Conservation (phyloP, 2,888 invertebrate species). For the Pseudanteris insignis region DNA sequence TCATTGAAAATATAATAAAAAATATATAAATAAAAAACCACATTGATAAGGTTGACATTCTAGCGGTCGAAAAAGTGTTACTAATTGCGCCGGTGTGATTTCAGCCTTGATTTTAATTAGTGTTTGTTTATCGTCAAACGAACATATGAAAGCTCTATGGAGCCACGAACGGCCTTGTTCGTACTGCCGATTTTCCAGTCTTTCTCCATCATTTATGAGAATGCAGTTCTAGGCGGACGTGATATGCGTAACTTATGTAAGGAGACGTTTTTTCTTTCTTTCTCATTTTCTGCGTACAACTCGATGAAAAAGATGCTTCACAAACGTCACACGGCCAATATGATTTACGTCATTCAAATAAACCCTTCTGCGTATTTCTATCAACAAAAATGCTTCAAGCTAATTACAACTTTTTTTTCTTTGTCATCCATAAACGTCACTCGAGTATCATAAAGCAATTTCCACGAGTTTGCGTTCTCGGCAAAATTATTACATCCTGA, state of each 20-base stretch:
- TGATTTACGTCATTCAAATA: too few relatives aligned
- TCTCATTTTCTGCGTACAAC: neutral
- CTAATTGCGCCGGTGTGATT: neutral
- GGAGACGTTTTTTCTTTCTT: neutral
- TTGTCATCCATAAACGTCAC: too few relatives aligned
- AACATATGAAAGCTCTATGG: conserved; percentile 19
- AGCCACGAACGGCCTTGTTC: conserved; percentile 9
- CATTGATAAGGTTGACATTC: too few relatives aligned
- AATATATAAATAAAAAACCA: too few relatives aligned
- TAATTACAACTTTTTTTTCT: too few relatives aligned
- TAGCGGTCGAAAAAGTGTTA: neutral
- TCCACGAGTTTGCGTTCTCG: too few relatives aligned
- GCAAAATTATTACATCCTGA: too few relatives aligned
- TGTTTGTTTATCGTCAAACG: conserved; percentile 18
- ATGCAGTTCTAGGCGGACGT: conserved; percentile 4
- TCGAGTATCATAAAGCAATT: too few relatives aligned
- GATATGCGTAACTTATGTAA: conserved; percentile 18
- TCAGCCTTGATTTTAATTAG: conserved; percentile 14
- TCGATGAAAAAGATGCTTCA: conserved; percentile 1
- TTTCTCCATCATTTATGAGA: conserved; percentile 24
- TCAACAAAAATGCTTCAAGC: too few relatives aligned
- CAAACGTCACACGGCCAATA: too few relatives aligned
- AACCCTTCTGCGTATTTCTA: too few relatives aligned
- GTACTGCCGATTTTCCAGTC: conserved; percentile 23
- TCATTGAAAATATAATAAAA: too few relatives aligned